Base-by-base conservation (phyloP, 2,797 vertebrate genomes). In the Betta splendens region DNA sequence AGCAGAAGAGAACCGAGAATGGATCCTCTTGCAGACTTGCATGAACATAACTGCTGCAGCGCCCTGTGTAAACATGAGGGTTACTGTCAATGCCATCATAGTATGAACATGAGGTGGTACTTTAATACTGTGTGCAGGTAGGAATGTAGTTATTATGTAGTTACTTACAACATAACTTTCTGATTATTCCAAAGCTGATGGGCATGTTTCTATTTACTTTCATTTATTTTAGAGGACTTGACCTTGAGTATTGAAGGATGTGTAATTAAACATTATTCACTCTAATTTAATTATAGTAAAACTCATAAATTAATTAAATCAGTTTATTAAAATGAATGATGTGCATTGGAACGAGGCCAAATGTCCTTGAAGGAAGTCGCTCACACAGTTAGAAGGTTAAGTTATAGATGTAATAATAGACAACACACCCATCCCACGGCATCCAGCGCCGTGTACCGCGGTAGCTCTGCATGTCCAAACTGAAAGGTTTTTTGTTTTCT, bases 371-470 rank as follows among this genome's bases (percentile, higher is more conserved):
- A 28, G 12, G 11, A 29, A 1, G 28, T 29, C 1, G 11, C 11
- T 3, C 29, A 31, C 29, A 31, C 2, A 31, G 29, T 31, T 13
- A 0, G 5, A 15, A 16, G 1, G 25, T 33, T 4, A 5, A 45
- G 20, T 17, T 17, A 8, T 36, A 39, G 22, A 15, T 54, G 47
- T 35, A 11, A 11, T 31, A 23, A 21, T 3, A 36, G 15, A 50
- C 64, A 13, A n/a, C 90, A 58, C 87, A 96, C 95, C 94, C 91
- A 94, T 66, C 94, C 92, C 69, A 95, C 60, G 9, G 93, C 95
- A 83, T 95, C 94, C 76, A 95, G 81, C 4, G 93, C 73, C 1
- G 88, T 89, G 81, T 92, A 93, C 6, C 48, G 87, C 5, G 86
- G 91, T 49, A 93, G 82, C 31, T 76, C 69, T 1, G 89, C 7